Evolutionary conservation across 92 coral and sea anemone species (phyloP), one percentile per base, ranked within the genome.

Genomic region (Heliopora coerulea): DNA sequence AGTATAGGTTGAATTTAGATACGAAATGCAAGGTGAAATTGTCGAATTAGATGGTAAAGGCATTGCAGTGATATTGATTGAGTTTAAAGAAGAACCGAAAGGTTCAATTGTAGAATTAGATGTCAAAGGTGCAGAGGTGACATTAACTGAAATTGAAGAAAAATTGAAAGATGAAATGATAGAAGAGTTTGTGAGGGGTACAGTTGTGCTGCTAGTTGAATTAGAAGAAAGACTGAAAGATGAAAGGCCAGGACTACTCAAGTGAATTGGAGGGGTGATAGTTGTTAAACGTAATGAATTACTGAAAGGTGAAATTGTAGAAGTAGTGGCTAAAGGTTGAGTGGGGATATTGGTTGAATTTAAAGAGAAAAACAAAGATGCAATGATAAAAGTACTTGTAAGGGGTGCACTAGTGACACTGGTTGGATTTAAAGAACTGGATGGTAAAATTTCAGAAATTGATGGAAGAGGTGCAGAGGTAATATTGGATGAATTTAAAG

Each of bases 221-320:
- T 64, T 64, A n/a, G 18, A 64, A 17, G 70, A 64, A n/a, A n/a
- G n/a, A 40, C 49, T 31, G 19, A 18, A 20, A 21, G 42, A 21
- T 64, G 26, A 19, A 0, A 30, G 19, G 24, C n/a, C 31, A 15
- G 50, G 3, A 30, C 40, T 28, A 23, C 1, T 8, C 21, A 23
- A n/a, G 27, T 11, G 26, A 15, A 30, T 12, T 12, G 48, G 15
- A 37, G 18, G n/a, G 50, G 50, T 64, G 6, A 32, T 9, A n/a
- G 6, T 37, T 20, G 37, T 35, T 24, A 48, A 31, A 34, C 27
- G 2, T 58, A 26, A 3, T 3, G 35, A 59, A 24, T 3, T 24
- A 4, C 21, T 28, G 37, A 3, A 27, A 20, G 41, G n/a, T 15
- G 27, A 20, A 1, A 30, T 39, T 7, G 20, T 18, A 9, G 31